Evolutionary conservation across 2,113 vertebrate genomes (phyloP).

Genomic region (Gobio gobio): DNA sequence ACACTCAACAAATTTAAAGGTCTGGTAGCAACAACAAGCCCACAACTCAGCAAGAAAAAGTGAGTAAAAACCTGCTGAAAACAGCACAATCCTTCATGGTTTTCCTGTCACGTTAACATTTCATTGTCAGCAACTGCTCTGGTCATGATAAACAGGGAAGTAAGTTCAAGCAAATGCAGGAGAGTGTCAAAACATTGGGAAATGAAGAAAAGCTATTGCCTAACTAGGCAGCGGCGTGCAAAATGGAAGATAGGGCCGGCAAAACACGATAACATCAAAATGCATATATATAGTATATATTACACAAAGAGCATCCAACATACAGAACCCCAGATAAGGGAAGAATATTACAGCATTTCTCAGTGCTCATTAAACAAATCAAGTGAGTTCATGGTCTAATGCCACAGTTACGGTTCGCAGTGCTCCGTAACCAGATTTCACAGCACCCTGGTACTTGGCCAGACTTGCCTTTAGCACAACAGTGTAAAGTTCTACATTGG

Average conservation of each 20-base stretch:
- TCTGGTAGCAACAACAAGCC: constrained; percentile 3
- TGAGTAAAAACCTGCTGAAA: constrained; percentile 35
- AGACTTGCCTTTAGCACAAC: constrained; percentile 53
- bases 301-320: background rate
- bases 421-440: constrained; percentile 50
- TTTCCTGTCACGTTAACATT: constrained; percentile 22
- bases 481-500: constrained; percentile 61
- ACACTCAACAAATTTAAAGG: background rate
- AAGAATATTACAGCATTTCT: background rate
- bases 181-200: constrained; percentile 1
- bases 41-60: background rate
- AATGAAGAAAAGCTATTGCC: constrained; percentile 1
- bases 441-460: constrained; percentile 50
- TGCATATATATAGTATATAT: too few relatives aligned
- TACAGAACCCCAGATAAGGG: background rate
- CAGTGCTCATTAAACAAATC: background rate
- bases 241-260: background rate
- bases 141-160: constrained; percentile 42
- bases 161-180: background rate
- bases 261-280: background rate
- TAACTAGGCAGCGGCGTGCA: background rate
- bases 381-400: background rate
- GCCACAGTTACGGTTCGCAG: constrained; percentile 45
- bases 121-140: constrained; percentile 25
- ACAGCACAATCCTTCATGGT: constrained; percentile 18